Percentiles rank a stretch among this genome's conserved stretches.
Evolutionary conservation across 1,140 invertebrate species (phyloP).

Genomic region (Meloidogyne floridensis): DNA sequence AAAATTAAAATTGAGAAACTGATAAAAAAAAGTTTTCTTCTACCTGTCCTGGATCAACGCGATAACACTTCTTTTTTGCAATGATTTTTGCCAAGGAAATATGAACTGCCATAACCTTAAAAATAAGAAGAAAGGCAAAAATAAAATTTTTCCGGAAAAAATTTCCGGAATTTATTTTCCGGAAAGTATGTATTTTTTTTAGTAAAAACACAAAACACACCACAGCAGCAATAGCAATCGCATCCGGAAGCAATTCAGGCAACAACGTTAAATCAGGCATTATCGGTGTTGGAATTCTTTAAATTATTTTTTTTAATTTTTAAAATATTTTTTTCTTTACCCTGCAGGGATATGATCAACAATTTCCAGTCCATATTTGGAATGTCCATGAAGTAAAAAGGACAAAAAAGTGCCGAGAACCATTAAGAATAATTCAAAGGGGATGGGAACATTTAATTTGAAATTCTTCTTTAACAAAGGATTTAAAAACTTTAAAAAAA

Average conservation of each 20-base stretch:
- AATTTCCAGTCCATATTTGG: conserved; percentile 52
- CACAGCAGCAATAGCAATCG: conserved; percentile 69
- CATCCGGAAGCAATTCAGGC: conserved; percentile 59
- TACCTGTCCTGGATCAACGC: conserved; percentile 67
- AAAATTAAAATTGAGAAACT: neutral
- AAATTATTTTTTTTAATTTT: neutral
- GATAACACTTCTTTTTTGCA: conserved; percentile 68
- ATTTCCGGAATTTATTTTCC: too few species aligned
- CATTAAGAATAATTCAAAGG: conserved; percentile 59
- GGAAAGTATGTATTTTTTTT: too few species aligned
- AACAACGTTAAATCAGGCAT: conserved; percentile 64
- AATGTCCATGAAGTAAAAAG: conserved; percentile 50
- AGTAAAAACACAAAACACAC: conserved; percentile 36
- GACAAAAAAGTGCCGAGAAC: conserved; percentile 59
- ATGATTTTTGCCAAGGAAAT: conserved; percentile 69
- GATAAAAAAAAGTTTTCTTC: neutral
- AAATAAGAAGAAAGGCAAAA: neutral
- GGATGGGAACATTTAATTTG: conserved; percentile 47
- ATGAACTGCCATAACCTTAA: conserved; percentile 66
- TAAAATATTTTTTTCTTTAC: conserved; percentile 18
- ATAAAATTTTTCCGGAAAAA: neutral
- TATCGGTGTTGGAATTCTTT: conserved; percentile 57
- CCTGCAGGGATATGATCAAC: conserved; percentile 59
- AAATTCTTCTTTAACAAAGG: conserved; percentile 53
- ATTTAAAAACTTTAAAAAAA: conserved; percentile 37